Conservation (phyloP, 2,113 vertebrate species). For the Rhipidura dahli region DNA sequence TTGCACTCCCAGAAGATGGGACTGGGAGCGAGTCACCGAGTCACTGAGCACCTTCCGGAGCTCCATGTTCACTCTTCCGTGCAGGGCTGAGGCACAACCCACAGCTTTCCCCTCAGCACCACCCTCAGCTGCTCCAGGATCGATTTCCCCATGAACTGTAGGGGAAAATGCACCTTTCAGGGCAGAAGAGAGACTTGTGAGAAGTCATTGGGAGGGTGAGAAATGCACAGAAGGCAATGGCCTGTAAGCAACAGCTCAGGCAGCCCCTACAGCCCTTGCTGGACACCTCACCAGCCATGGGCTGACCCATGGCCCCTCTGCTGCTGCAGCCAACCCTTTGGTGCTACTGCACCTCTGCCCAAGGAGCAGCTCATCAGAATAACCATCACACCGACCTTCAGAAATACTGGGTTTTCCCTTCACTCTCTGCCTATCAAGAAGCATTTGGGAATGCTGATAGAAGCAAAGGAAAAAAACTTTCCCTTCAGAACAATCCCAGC, state of each 20-base stretch:
- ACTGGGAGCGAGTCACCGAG: not conserved
- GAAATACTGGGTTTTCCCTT: not conserved
- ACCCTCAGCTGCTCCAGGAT: not conserved
- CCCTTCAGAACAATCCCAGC: not conserved
- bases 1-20: not conserved
- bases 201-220: not conserved
- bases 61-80: accelerated
- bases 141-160: not conserved
- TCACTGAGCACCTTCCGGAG: not conserved
- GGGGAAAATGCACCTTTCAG: not conserved
- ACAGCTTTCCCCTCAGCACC: not conserved
- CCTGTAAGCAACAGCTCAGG: not conserved
- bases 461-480: not conserved
- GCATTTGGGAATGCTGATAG: not conserved
- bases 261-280: not conserved
- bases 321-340: accelerated
- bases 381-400: not conserved
- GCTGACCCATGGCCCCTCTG: not conserved
- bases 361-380: not conserved
- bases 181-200: not conserved
- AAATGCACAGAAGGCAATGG: not conserved
- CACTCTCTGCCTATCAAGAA: not conserved
- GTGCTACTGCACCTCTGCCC: not conserved
- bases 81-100: not conserved
- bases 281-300: not conserved